Conservation (phyloP, 2,888 invertebrate genomes). For the Dryobotodes eremita region DNA sequence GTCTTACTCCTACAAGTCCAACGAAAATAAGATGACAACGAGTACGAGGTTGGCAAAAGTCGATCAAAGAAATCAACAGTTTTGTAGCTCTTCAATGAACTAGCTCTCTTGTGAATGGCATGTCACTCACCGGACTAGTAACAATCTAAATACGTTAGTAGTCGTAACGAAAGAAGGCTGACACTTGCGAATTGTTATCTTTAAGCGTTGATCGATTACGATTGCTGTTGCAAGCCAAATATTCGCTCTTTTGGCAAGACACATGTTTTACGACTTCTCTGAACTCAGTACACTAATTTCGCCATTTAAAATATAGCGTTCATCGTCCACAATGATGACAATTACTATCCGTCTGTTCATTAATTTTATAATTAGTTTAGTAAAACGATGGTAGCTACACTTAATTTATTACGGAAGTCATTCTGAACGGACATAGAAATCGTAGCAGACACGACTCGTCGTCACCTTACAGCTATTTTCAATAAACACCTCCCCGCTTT, state of each 20-base stretch:
- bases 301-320: neutral
- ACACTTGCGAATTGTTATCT: slow-evolving; percentile 39
- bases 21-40: neutral
- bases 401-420: slow-evolving; percentile 68
- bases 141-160: slow-evolving; percentile 26
- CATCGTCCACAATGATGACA: neutral
- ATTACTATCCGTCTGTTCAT: slow-evolving; percentile 10
- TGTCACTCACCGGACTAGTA: slow-evolving; percentile 31
- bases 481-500: slow-evolving; percentile 87
- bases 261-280: neutral
- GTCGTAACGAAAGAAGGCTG: slow-evolving; percentile 47
- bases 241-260: slow-evolving; percentile 30
- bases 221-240: slow-evolving; percentile 45
- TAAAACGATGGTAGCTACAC: slow-evolving; percentile 40
- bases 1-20: neutral
- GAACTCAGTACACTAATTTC: slow-evolving; percentile 22
- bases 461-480: slow-evolving; percentile 86
- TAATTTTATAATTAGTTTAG: slow-evolving; percentile 42
- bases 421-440: slow-evolving; percentile 69
- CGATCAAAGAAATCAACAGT: slow-evolving; percentile 25
- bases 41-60: neutral
- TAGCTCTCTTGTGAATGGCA: slow-evolving; percentile 31
- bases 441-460: slow-evolving; percentile 82
- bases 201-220: slow-evolving; percentile 52
- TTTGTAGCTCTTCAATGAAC: slow-evolving; percentile 35